Evolutionary conservation across 2,888 invertebrate genomes (phyloP), one percentile per base, ranked within the genome.

Genomic region (Panopea generosa): DNA sequence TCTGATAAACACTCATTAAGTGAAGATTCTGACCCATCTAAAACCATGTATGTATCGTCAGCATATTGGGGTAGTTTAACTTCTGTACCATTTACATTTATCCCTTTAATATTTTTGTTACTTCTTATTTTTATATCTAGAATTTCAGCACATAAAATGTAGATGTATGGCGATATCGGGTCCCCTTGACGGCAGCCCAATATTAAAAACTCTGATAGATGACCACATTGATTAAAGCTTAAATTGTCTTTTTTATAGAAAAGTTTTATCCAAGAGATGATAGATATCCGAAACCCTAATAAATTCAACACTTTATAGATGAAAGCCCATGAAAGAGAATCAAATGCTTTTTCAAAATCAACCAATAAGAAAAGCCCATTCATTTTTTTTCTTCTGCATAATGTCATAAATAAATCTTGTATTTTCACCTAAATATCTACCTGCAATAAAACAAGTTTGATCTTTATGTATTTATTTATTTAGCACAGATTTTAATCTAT

Each of bases 301-400:
- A 7, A 45, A 43, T 2, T 16, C 7, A 60, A 9, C 7, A 45
- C 33, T 60, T 47, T 45, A n/a, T 60, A 18, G n/a, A 55, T 22
- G 20, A 66, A 66, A 16, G 53, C 16, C 53, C 43, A 53, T 7
- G 65, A 65, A 2, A 68, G 26, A 18, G 68, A 68, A 43, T 68
- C 60, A 49, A 56, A 67, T 29, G 29, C 56, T 33, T 67, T 63
- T 50, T 56, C 57, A 57, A 56, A 56, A 43, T 56, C n/a, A n/a
- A n/a, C n/a, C n/a, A n/a, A n/a, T 29, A 1, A 57, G n/a, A 14
- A 67, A 7, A n/a, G 57, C 14, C 4, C 33, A 4, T 11, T 33
- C 33, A 11, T 33, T 33, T 33, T 33, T 33, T 33, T 33, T 33
- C 11, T 4, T 33, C 33, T 33, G 33, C 33, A 33, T 7, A 33